Conservation (phyloP, 2,888 invertebrate genomes). For the Melinaea marsaeus region DNA sequence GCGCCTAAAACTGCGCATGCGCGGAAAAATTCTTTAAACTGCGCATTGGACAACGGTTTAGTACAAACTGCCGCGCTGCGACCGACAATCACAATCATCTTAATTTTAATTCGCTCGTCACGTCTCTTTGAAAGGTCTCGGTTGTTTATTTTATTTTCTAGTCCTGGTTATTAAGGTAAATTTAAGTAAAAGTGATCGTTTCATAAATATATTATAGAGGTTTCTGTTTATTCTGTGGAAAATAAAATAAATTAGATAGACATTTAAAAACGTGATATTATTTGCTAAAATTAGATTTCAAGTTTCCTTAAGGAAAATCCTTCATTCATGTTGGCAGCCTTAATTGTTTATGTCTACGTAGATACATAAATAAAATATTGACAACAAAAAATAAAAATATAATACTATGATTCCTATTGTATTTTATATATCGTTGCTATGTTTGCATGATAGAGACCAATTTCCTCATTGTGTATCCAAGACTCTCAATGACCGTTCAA, state of each 20-base stretch:
- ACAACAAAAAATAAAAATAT: too few species aligned
- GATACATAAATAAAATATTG: background rate
- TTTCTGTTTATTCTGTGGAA: too few species aligned
- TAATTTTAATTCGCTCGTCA: slow-evolving; percentile 23
- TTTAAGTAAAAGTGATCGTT: background rate
- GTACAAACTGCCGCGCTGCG: slow-evolving; percentile 49
- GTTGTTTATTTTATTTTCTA: background rate
- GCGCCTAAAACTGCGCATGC: slow-evolving; percentile 42
- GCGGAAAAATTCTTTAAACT: slow-evolving; percentile 50
- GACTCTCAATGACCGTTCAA: too few species aligned
- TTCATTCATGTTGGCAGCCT: background rate
- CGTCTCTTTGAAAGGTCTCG: slow-evolving; percentile 7
- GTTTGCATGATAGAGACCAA: too few species aligned
- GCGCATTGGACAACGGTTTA: slow-evolving; percentile 56
- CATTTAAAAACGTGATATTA: background rate
- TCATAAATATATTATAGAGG: background rate
- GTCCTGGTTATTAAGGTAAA: background rate
- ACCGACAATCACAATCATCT: slow-evolving; percentile 19
- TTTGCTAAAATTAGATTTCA: background rate
- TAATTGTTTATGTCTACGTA: background rate
- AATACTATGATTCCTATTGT: too few species aligned
- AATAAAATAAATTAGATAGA: too few species aligned
- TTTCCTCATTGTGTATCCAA: too few species aligned
- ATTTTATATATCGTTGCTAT: too few species aligned
- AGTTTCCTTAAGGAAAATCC: background rate